Conservation (phyloP, 1,140 invertebrate genomes). For the Ceratosolen solmsi region DNA sequence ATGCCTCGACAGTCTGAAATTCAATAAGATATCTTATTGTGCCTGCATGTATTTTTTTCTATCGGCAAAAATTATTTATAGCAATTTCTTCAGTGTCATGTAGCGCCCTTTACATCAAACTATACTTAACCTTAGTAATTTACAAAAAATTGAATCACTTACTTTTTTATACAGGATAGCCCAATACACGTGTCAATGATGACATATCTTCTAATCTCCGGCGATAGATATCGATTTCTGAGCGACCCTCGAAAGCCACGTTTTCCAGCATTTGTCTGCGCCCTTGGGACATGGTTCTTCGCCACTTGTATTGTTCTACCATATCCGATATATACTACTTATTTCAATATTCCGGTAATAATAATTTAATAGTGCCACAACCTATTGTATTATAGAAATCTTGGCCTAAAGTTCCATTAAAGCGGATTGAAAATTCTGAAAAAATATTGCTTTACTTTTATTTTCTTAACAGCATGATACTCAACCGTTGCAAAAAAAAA, state of each 20-base stretch:
- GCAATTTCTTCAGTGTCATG: neutral
- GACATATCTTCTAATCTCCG: constrained; percentile 80
- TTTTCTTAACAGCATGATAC: too few species aligned
- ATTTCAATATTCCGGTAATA: constrained; percentile 79
- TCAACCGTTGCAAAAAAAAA: too few species aligned
- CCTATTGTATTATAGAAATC: neutral
- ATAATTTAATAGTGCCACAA: neutral
- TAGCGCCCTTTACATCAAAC: neutral
- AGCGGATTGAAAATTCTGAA: too few species aligned
- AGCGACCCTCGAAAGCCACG: constrained; percentile 78
- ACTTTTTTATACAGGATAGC: constrained; percentile 74
- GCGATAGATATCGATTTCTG: constrained; percentile 79
- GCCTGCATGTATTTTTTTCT: too few species aligned
- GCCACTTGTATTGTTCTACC: constrained; percentile 82
- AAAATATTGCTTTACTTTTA: too few species aligned
- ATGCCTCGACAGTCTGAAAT: too few species aligned
- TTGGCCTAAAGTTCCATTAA: too few species aligned
- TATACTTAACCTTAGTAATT: neutral
- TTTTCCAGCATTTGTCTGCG: constrained; percentile 79
- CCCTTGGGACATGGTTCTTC: constrained; percentile 80
- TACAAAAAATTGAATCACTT: neutral
- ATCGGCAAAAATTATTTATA: neutral
- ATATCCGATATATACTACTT: constrained; percentile 82
- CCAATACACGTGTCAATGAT: constrained; percentile 81
- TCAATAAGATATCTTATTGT: too few species aligned